These are phyloP conservation scores for Ceraclea dissimilis DNA, from an alignment of 2,888 invertebrate genomes.

Conservation along the genomic window DNA sequence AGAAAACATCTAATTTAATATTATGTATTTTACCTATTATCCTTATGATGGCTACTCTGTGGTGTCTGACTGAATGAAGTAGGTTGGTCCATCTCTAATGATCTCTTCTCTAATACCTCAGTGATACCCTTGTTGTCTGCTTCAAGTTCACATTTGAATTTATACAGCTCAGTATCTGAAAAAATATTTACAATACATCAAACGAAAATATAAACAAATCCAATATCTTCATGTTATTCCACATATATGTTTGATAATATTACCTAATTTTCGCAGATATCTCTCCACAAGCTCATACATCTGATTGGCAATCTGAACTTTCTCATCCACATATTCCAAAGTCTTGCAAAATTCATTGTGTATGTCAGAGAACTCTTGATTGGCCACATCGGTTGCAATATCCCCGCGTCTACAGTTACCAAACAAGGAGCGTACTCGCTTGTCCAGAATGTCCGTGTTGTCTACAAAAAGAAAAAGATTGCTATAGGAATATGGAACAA, in stretches of 20 bases:
- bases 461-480: constrained; percentile 44
- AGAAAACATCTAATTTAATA: too few species aligned
- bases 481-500: not conserved
- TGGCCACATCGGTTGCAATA: constrained; percentile 64
- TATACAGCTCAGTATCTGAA: constrained; percentile 75
- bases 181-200: constrained; percentile 1
- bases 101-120: constrained; percentile 87
- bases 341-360: constrained; percentile 84
- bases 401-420: constrained; percentile 71
- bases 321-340: constrained; percentile 92
- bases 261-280: constrained; percentile 81
- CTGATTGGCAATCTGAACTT: constrained; percentile 87
- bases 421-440: constrained; percentile 81
- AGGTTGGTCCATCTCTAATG: constrained; percentile 78
- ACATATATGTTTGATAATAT: too few species aligned
- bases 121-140: constrained; percentile 98
- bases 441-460: constrained; percentile 87
- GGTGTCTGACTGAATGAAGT: constrained; percentile 32
- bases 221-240: too few species aligned
- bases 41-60: constrained; percentile 53
- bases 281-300: constrained; percentile 93
- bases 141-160: constrained; percentile 98
- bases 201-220: too few species aligned
- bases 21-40: constrained; percentile 61
- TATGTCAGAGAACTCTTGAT: constrained; percentile 77